Conservation (phyloP, 2,888 invertebrate genomes). For the Trachelus stipa region DNA sequence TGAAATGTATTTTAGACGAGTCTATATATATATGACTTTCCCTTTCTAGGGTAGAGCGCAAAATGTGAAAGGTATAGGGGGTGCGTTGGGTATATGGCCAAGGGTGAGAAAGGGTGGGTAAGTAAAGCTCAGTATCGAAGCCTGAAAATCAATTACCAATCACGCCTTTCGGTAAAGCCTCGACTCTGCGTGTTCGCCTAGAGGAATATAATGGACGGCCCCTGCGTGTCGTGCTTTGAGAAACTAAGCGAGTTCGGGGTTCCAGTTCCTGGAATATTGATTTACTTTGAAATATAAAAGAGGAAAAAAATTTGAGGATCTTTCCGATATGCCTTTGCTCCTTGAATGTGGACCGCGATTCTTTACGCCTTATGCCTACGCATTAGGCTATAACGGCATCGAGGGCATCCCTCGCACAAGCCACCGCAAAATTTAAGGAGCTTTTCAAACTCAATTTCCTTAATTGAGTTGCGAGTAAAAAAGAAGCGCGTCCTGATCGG, state of each 20-base stretch:
- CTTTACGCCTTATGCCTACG: too few relatives aligned
- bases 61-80: too few relatives aligned
- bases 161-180: constrained; percentile 55
- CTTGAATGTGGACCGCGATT: too few relatives aligned
- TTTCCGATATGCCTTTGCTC: not conserved
- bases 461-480: constrained; percentile 20
- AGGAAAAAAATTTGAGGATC: constrained; percentile 23
- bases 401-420: not conserved
- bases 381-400: not conserved
- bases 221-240: constrained; percentile 40
- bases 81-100: constrained; percentile 11
- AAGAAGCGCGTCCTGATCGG: constrained; percentile 5
- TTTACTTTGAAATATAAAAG: constrained; percentile 24
- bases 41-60: too few relatives aligned
- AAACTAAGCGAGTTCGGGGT: constrained; percentile 35
- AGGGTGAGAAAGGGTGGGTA: constrained; percentile 14
- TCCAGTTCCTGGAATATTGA: constrained; percentile 42
- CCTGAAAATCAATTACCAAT: constrained; percentile 60
- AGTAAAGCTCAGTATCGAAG: constrained; percentile 46
- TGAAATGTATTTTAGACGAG: too few relatives aligned
- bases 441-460: constrained; percentile 23
- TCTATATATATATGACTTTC: too few relatives aligned
- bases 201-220: constrained; percentile 52
- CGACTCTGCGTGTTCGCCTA: constrained; percentile 49
- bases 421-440: constrained; percentile 22